These are phyloP conservation scores for Cremastinae sp. DNA, from an alignment of 2,888 invertebrate species.

Conservation along the genomic window DNA sequence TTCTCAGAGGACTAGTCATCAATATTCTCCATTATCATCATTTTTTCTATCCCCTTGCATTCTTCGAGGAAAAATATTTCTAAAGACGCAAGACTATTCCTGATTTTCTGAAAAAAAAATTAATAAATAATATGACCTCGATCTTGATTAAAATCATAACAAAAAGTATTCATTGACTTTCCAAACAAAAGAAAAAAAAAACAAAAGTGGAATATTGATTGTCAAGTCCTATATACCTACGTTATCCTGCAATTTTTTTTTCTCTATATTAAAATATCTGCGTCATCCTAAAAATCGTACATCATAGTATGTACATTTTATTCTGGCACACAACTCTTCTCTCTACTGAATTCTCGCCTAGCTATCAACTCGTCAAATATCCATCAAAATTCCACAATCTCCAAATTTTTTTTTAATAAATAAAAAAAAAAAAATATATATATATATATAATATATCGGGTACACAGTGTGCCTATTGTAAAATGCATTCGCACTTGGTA, in stretches of 20 bases:
- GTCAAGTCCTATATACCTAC: too few relatives aligned
- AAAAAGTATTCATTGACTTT: too few relatives aligned
- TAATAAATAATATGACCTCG: too few relatives aligned
- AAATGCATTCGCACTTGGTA: slow-evolving; percentile 56
- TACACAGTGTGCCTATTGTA: slow-evolving; percentile 46
- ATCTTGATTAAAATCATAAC: too few relatives aligned
- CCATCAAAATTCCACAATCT: slow-evolving; percentile 43
- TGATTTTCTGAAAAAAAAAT: too few relatives aligned
- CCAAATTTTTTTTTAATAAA: slow-evolving; percentile 27
- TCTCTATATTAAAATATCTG: slow-evolving; percentile 22
- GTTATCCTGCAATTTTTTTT: slow-evolving; percentile 14
- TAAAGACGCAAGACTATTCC: neutral
- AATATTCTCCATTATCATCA: neutral
- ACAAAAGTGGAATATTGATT: too few relatives aligned
- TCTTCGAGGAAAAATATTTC: too few relatives aligned
- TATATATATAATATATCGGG: slow-evolving; percentile 11
- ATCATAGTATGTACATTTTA: slow-evolving; percentile 54
- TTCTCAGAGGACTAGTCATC: neutral
- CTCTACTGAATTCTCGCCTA: slow-evolving; percentile 63
- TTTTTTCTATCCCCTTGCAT: too few relatives aligned
- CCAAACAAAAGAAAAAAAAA: too few relatives aligned
- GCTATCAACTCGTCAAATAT: slow-evolving; percentile 59
- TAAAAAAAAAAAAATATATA: slow-evolving; percentile 13
- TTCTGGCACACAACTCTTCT: slow-evolving; percentile 55
- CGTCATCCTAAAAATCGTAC: slow-evolving; percentile 38